phyloP scores from a whole-genome alignment of 1,140 invertebrate species.

The Euglossa dilemma region DNA sequence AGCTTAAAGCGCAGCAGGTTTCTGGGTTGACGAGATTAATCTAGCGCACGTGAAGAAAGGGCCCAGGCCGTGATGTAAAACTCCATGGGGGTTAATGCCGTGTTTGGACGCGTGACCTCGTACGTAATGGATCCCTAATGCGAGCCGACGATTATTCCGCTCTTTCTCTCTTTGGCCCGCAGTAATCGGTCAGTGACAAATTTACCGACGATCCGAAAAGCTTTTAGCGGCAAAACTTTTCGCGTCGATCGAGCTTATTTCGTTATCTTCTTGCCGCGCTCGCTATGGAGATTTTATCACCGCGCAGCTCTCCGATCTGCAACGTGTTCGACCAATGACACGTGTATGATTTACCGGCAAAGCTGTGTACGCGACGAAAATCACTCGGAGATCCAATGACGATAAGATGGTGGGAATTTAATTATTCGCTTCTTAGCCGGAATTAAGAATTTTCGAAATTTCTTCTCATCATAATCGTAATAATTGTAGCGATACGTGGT shows the following conservation, averaged over 20 bases:
- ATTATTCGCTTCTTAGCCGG: no score
- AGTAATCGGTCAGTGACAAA: constrained; percentile 57
- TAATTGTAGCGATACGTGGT: no score
- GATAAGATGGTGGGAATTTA: no score
- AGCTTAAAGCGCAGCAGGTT: not conserved
- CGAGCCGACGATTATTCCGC: constrained; percentile 60
- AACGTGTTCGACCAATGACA: not conserved
- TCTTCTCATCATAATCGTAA: no score
- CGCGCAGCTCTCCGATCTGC: not conserved
- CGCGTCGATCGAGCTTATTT: constrained; percentile 59
- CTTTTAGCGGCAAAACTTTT: constrained; percentile 62
- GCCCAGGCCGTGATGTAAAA: constrained; percentile 31
- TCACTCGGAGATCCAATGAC: no score
- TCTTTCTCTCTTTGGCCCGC: constrained; percentile 45
- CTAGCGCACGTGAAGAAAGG: constrained; percentile 1
- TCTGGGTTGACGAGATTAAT: constrained; percentile 15
- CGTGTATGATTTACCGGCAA: not conserved
- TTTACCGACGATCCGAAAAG: constrained; percentile 61
- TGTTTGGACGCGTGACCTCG: constrained; percentile 65
- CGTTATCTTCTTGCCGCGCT: constrained; percentile 50
- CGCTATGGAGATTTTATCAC: not conserved
- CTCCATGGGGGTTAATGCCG: constrained; percentile 59
- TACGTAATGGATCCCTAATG: constrained; percentile 70
- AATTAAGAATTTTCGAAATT: no score
- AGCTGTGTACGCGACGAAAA: not conserved